Evolutionary conservation across 2,888 invertebrate species (phyloP).

Genomic region (Drosophila meridionalis): DNA sequence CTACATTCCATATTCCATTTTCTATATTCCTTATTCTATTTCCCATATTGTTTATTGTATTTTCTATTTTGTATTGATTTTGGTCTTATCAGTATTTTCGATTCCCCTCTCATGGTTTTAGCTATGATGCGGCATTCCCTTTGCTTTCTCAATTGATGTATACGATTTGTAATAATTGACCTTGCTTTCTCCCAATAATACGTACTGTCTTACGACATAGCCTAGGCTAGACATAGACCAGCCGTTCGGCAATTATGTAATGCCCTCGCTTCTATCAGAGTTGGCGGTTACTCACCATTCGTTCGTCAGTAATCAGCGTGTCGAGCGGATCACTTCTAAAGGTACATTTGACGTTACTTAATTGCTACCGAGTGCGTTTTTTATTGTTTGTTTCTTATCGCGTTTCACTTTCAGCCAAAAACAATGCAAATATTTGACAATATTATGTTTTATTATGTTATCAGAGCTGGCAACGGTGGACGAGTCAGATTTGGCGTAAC

Average conservation of each 20-base stretch:
- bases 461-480: constrained; percentile 10
- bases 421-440: constrained; percentile 51
- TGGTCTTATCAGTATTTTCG: neutral
- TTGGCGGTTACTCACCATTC: neutral
- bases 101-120: neutral
- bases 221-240: neutral
- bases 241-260: neutral
- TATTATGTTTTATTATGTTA: constrained; percentile 51
- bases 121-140: neutral
- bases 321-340: neutral
- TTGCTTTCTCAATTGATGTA: neutral
- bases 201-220: neutral
- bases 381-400: constrained; percentile 38
- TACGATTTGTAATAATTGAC: neutral
- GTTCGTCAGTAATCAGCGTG: constrained; percentile 1
- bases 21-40: neutral
- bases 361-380: constrained; percentile 11
- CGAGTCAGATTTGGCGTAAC: constrained; percentile 9
- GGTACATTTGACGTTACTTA: constrained; percentile 19
- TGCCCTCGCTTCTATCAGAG: neutral
- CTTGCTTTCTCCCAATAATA: neutral
- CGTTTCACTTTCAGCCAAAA: constrained; percentile 51
- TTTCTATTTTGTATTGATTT: neutral
- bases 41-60: neutral
- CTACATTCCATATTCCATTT: neutral